A percentile compares a stretch with the other conserved stretches of the same genome.
These are phyloP conservation scores for Artemia franciscana DNA, from an alignment of 1,140 invertebrate genomes.

Conservation along the genomic window DNA sequence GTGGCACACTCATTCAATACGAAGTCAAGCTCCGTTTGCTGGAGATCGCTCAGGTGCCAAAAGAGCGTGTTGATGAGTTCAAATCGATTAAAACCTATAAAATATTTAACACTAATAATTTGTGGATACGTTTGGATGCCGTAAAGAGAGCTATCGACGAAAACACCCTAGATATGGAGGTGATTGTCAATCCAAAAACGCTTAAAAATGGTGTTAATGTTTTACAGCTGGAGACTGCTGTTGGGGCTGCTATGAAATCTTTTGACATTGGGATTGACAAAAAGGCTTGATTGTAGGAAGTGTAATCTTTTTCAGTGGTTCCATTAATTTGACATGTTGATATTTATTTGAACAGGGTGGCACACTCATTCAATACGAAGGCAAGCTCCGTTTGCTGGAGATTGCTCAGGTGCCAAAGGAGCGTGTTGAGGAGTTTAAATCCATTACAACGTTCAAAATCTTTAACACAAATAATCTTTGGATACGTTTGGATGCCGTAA, in stretches of 20 bases:
- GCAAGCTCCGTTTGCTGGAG: constrained; percentile 84
- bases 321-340: too few relatives aligned
- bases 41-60: constrained; percentile 99
- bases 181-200: constrained; percentile 89
- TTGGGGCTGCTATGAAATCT: constrained; percentile 93
- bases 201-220: constrained; percentile 75
- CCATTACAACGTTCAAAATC: constrained; percentile 93
- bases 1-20: constrained; percentile 92
- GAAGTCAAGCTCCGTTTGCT: constrained; percentile 79
- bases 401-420: constrained; percentile 98
- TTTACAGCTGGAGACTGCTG: constrained; percentile 92
- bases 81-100: constrained; percentile 96
- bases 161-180: constrained; percentile 74
- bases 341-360: too few relatives aligned
- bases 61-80: constrained; percentile 90
- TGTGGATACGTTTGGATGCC: constrained; percentile 82
- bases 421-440: constrained; percentile 94
- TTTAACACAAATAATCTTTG: constrained; percentile 99
- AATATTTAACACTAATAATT: constrained; percentile 98
- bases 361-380: constrained; percentile 88
- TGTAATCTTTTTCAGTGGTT: too few relatives aligned
- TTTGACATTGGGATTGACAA: constrained; percentile 66
- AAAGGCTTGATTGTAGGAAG: too few relatives aligned
- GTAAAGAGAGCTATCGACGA: constrained; percentile 63
- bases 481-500: constrained; percentile 74